Base-by-base conservation (phyloP, 2,888 invertebrate genomes). In the Syritta pipiens region DNA sequence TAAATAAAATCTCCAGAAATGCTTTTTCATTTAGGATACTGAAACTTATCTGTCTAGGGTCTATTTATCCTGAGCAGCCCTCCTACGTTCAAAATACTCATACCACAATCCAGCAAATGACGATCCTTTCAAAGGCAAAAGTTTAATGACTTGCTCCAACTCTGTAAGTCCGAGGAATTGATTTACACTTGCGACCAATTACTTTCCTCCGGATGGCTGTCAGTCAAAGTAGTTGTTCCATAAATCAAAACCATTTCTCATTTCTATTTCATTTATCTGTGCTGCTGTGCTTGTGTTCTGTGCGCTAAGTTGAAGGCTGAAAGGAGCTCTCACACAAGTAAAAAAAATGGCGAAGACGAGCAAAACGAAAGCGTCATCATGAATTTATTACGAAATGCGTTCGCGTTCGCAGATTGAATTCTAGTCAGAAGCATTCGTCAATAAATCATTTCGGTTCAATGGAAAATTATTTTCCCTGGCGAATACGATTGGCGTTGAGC, bases 341-440 rank as follows among this genome's bases (percentile, higher is more conserved):
- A 22, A 6, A 24, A 46, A 19, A 2, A 53, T 20, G 42, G 12
- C 26, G 57, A 51, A 46, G 60, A 51, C 44, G 71, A 71, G 30
- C 53, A 65, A 77, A 77, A 77, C 65, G 71, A 59, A 59, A 77
- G 71, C 77, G 77, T 77, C 77, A 77, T 77, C 77, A 67, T 77
- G 77, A 77, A 77, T 77, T 77, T 77, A 77, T 77, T 77, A 72
- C 59, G 48, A 72, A 72, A 72, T 77, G 77, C 77, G 77, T 77
- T 71, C 77, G 77, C 77, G 77, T 77, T 71, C 77, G 60, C 77
- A 72, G 77, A 77, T 77, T 77, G 77, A 71, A 77, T 67, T 67
- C 65, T 14, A 77, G 77, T 77, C 77, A 72, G 53, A 72, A 72
- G 72, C 77, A 72, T 65, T 77, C 77, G 65, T 77, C 77, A 72